These are phyloP conservation scores for Myiozetetes cayanensis DNA, from an alignment of 2,113 vertebrate species.

Conservation along the genomic window DNA sequence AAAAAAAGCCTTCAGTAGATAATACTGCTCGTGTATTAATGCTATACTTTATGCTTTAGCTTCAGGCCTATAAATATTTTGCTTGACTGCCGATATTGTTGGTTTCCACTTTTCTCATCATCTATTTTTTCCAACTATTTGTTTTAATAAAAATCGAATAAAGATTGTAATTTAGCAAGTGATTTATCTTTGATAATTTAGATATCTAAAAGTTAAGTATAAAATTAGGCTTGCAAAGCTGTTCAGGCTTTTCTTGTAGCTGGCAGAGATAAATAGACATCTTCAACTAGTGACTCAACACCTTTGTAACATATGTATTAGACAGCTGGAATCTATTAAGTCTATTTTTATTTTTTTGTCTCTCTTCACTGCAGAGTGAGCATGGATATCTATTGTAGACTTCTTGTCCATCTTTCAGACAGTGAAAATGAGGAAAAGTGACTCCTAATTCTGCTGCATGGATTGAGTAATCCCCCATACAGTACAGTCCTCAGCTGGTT, in stretches of 20 bases:
- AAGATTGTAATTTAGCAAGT: neutral
- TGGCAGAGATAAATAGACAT: neutral
- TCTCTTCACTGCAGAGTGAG: neutral
- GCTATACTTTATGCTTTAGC: neutral
- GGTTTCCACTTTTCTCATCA: neutral
- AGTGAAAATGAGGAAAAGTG: neutral
- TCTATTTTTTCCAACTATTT: neutral
- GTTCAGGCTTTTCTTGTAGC: neutral
- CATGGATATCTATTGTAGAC: too few species aligned
- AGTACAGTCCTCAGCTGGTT: neutral
- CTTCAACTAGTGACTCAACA: neutral
- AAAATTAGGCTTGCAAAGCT: neutral
- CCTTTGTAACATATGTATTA: neutral
- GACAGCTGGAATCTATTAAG: neutral
- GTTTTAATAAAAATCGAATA: neutral
- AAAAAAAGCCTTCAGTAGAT: neutral
- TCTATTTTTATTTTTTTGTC: neutral
- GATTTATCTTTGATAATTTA: neutral
- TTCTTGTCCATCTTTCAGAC: neutral
- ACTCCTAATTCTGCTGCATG: neutral
- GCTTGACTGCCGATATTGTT: neutral
- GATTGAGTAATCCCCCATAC: neutral
- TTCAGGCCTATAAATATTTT: conserved; percentile 2
- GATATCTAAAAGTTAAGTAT: neutral
- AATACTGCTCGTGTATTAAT: fast-evolving